Conservation (phyloP, 2,797 vertebrate genomes). For the Falco cherrug region DNA sequence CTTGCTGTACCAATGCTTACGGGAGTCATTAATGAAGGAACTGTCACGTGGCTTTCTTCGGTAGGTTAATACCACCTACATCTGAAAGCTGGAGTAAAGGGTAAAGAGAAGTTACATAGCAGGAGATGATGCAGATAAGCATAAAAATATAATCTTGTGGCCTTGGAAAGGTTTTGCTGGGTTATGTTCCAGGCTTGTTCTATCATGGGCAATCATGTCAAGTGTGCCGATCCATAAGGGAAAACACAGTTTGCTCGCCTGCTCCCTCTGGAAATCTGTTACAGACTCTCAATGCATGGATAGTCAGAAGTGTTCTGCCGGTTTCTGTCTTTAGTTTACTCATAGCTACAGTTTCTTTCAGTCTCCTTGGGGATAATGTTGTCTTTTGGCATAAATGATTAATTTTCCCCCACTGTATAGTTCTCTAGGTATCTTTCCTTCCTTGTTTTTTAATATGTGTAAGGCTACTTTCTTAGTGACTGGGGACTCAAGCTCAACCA, state of each 20-base stretch:
- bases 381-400: neutral
- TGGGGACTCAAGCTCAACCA: neutral
- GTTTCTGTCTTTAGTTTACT: neutral
- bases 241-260: neutral
- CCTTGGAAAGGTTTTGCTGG: neutral
- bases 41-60: neutral
- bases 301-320: neutral
- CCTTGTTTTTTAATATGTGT: neutral
- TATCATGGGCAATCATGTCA: neutral
- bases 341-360: neutral
- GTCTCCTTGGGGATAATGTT: neutral
- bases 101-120: neutral
- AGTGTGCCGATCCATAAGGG: neutral
- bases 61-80: neutral
- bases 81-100: neutral
- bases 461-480: neutral
- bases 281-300: neutral
- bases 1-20: neutral
- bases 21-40: neutral
- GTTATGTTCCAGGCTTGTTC: neutral
- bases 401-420: neutral
- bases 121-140: neutral
- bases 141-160: neutral
- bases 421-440: neutral
- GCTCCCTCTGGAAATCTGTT: neutral